Evolutionary conservation across 1,140 invertebrate species (phyloP).

Genomic region (Aplysia californica): DNA sequence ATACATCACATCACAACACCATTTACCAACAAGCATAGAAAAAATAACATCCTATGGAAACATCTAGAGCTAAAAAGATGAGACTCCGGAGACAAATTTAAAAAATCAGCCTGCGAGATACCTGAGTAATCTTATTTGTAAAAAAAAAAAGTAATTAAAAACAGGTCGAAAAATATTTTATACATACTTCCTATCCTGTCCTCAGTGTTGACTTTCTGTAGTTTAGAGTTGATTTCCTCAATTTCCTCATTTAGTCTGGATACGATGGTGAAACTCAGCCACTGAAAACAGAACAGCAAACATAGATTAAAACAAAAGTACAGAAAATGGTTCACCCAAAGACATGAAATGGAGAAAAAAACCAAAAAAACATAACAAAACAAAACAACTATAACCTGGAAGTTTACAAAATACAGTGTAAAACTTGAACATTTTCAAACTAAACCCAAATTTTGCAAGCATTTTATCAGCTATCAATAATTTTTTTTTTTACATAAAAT

Average conservation of each 20-base stretch:
- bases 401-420: background rate
- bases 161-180: background rate
- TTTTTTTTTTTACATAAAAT: too few relatives aligned
- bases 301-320: background rate
- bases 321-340: too few relatives aligned
- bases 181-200: conserved; percentile 76
- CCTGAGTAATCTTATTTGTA: background rate
- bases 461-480: too few relatives aligned
- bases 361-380: background rate
- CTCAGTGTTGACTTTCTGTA: conserved; percentile 76
- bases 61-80: background rate
- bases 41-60: background rate
- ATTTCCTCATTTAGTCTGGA: conserved; percentile 79
- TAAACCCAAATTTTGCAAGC: too few relatives aligned
- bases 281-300: conserved; percentile 69
- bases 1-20: conserved; percentile 23
- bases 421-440: background rate
- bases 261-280: conserved; percentile 83
- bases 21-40: background rate
- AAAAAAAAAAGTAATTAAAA: background rate
- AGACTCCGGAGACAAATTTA: background rate
- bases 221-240: conserved; percentile 74
- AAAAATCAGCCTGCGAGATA: background rate
- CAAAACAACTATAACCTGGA: background rate
- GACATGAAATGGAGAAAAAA: too few relatives aligned